Evolutionary conservation across 2,113 vertebrate species (phyloP).

Genomic region (Probosciger aterrimus): DNA sequence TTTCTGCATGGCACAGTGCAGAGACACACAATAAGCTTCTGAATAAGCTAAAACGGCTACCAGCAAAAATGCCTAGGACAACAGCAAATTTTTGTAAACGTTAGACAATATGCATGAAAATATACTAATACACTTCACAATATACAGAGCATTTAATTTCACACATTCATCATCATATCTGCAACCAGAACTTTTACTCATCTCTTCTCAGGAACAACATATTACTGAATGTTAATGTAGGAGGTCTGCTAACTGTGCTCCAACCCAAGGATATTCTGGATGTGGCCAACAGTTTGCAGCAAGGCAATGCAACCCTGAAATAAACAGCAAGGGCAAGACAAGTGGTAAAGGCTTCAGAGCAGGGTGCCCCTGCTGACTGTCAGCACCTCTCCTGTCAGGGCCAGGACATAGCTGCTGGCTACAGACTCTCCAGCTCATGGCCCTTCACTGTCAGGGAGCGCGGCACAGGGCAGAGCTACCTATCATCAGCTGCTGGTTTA

Average conservation of each 20-base stretch:
- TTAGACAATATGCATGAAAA: background rate
- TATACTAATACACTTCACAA: background rate
- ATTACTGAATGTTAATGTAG: rapidly evolving
- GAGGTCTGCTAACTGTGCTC: background rate
- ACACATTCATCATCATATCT: background rate
- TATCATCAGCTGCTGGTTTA: background rate
- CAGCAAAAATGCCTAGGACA: background rate
- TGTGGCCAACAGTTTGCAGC: background rate
- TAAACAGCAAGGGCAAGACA: background rate
- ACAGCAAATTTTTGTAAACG: background rate
- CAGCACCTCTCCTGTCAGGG: rapidly evolving
- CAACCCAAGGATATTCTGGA: background rate
- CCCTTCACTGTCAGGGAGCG: rapidly evolving
- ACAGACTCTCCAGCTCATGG: rapidly evolving
- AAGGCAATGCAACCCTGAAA: background rate
- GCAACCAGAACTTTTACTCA: background rate
- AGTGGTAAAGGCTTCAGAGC: background rate
- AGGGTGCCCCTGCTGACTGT: rapidly evolving
- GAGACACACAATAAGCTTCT: background rate
- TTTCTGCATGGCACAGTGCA: background rate
- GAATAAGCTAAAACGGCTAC: background rate
- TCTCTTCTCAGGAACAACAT: background rate
- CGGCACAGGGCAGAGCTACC: rapidly evolving
- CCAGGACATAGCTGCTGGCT: rapidly evolving
- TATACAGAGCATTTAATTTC: background rate